A percentile compares a stretch with the other conserved stretches of the same genome.
Conservation (phyloP, 92 coral and sea anemone species). For the Siderastrea siderea region DNA sequence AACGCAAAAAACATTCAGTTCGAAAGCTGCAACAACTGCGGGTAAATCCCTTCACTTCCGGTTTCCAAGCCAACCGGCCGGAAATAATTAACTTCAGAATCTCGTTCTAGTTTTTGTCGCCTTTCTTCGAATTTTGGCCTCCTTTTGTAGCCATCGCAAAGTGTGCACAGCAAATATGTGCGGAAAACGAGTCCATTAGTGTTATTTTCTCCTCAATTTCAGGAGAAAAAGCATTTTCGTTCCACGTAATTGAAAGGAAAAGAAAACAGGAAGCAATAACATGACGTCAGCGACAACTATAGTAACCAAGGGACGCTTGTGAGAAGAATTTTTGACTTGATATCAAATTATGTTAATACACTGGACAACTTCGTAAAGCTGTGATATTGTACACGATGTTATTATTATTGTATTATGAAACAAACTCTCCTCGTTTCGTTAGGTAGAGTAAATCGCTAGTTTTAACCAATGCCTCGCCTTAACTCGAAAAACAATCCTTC, state of each 20-base stretch:
- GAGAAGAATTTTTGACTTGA: constrained; percentile 44
- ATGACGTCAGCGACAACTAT: constrained; percentile 77
- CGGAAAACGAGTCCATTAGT: constrained; percentile 7
- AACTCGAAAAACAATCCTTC: not conserved
- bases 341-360: not conserved
- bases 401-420: no score
- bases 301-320: constrained; percentile 37
- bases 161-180: not conserved
- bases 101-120: not conserved
- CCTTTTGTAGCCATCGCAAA: not conserved
- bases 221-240: constrained; percentile 3
- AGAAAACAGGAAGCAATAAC: constrained; percentile 69
- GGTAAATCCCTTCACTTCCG: constrained; percentile 10
- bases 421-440: not conserved
- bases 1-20: constrained; percentile 13
- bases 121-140: constrained; percentile 1
- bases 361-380: not conserved
- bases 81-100: not conserved
- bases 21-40: constrained; percentile 24
- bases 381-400: not conserved
- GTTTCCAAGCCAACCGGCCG: constrained; percentile 1
- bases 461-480: not conserved
- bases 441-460: not conserved
- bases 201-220: constrained; percentile 8
- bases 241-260: constrained; percentile 51